Conservation (phyloP, 1,140 invertebrate genomes). For the Agrilus planipennis region DNA sequence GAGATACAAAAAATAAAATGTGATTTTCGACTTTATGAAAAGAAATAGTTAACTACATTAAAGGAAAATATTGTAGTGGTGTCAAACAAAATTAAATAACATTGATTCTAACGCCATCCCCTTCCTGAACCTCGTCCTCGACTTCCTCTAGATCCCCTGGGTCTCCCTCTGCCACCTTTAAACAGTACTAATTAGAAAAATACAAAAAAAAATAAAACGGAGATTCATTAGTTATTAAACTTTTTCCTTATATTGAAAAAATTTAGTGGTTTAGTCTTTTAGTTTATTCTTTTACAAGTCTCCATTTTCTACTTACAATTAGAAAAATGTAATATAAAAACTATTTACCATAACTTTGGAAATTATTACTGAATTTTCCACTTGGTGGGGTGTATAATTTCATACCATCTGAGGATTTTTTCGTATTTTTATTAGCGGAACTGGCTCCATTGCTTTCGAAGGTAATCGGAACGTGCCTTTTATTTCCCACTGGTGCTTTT, state of each 20-base stretch:
- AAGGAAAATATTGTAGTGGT: no score
- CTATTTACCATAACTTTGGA: conserved; percentile 22
- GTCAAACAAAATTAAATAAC: no score
- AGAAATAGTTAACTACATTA: no score
- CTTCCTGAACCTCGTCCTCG: conserved; percentile 8
- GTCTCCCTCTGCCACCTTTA: conserved; percentile 29
- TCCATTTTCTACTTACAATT: neutral
- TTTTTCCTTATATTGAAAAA: no score
- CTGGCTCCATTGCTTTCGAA: conserved; percentile 49
- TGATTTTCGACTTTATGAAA: no score
- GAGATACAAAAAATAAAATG: no score
- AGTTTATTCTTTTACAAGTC: neutral
- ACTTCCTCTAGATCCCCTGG: conserved; percentile 22
- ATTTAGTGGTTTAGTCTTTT: no score
- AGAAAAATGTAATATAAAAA: neutral
- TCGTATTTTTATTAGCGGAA: conserved; percentile 30
- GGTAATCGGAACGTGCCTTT: conserved; percentile 74
- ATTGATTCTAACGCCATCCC: no score
- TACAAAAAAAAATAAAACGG: no score
- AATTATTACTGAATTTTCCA: conserved; percentile 70
- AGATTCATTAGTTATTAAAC: no score
- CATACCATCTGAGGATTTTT: conserved; percentile 37
- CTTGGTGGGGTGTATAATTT: conserved; percentile 84
- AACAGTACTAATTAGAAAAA: conserved; percentile 4
- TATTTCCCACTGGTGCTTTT: conserved; percentile 28